Evolutionary conservation across 1,140 invertebrate genomes (phyloP), one percentile per base, ranked within the genome.

Genomic region (Bombyx mandarina): DNA sequence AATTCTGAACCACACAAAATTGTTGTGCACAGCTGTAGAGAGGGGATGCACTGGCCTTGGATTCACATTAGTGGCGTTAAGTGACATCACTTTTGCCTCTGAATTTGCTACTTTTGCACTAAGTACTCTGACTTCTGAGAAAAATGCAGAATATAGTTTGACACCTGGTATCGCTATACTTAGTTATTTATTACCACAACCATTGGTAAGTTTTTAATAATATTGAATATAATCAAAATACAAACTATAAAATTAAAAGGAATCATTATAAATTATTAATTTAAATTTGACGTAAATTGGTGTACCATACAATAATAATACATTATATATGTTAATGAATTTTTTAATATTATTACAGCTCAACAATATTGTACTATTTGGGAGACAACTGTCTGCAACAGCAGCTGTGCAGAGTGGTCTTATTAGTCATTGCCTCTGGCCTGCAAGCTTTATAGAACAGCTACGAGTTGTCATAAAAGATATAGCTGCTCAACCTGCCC

Each of bases 371-470:
- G 74, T 95, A 7, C 89, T 93, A 67, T 91, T 91, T 35, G 91
- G 92, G 12, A 89, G 92, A 53, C 91, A 89, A 55, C 71, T 95
- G 64, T 93, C 92, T 6, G 93, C 94, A 1, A 89, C 89, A 45
- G 93, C 95, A 76, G 94, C 93, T 10, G 74, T 91, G 49, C 88
- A 89, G 44, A 89, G 90, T 62, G 94, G 94, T 3, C 86, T 96
- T 10, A 91, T 95, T 10, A 92, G 93, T 18, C 90, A 92, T 73
- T 88, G 93, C 22, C 73, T 95, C 22, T 94, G 92, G 92, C 92
- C 93, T 1, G 91, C 92, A 53, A 88, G 89, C 45, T 93, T 93
- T 75, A 87, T 91, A 57, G 89, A 92, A 58, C 91, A 94, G 79
- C 71, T 94, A 5, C 83, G 91, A 48, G 89, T 89, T 10, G 89